phyloP scores from a whole-genome alignment of 2,888 invertebrate genomes.

The Poecilobothrus nobilitatus region DNA sequence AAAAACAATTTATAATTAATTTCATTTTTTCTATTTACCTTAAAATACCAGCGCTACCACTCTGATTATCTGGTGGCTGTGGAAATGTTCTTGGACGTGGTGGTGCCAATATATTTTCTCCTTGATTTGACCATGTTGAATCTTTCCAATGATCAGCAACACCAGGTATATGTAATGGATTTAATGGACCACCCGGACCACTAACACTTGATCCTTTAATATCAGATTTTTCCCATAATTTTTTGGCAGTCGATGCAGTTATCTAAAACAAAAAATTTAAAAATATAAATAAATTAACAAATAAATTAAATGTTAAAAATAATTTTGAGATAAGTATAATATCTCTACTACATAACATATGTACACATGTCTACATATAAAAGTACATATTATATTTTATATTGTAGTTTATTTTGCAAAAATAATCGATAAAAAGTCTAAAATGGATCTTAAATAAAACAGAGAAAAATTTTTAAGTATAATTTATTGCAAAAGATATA shows the following conservation, averaged over 20 bases:
- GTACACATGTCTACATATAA: no score
- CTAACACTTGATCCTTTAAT: constrained; percentile 58
- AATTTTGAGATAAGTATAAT: no score
- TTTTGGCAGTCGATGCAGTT: constrained; percentile 88
- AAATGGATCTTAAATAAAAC: no score
- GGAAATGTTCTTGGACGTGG: constrained; percentile 58
- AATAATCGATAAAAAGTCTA: no score
- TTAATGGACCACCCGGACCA: constrained; percentile 56
- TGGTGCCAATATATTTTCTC: constrained; percentile 70
- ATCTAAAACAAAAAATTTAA: constrained; percentile 56
- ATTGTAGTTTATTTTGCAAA: no score
- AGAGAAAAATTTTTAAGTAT: no score
- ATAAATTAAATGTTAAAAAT: neutral
- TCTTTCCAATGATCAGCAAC: constrained; percentile 68
- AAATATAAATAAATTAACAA: constrained; percentile 5
- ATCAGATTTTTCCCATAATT: constrained; percentile 80
- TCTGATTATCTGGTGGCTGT: constrained; percentile 50
- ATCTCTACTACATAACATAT: no score
- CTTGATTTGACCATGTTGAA: constrained; percentile 87
- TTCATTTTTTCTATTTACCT: constrained; percentile 30
- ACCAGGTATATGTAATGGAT: constrained; percentile 60
- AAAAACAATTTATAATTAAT: no score
- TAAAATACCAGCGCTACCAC: constrained; percentile 45
- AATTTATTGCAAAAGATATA: no score
- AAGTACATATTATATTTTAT: no score